A percentile compares a stretch with the other conserved stretches of the same genome.
Evolutionary conservation across 2,888 invertebrate genomes (phyloP).

Genomic region (Furcula furcula): DNA sequence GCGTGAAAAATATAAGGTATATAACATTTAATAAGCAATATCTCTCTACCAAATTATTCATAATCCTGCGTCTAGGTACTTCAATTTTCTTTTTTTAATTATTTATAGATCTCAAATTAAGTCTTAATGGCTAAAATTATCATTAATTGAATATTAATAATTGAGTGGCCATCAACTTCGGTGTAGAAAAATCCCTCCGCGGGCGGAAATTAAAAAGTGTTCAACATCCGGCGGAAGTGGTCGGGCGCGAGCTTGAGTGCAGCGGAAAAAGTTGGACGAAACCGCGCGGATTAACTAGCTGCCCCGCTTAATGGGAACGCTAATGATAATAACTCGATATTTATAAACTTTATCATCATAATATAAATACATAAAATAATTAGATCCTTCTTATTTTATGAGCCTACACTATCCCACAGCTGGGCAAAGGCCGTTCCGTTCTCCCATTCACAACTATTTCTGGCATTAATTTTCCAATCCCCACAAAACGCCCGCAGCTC

Average conservation of each 20-base stretch:
- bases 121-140: conserved; percentile 50
- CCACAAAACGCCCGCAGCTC: no score
- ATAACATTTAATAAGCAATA: no score
- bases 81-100: neutral
- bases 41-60: no score
- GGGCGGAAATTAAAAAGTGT: conserved; percentile 79
- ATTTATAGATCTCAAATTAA: conserved; percentile 35
- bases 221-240: conserved; percentile 61
- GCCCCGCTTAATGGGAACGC: conserved; percentile 28
- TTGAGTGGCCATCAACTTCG: conserved; percentile 64
- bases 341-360: conserved; percentile 10
- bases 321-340: conserved; percentile 25
- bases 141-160: conserved; percentile 80
- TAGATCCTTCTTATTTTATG: no score
- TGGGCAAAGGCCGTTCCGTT: no score
- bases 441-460: no score
- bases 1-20: no score
- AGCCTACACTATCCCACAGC: no score
- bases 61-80: no score
- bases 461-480: no score
- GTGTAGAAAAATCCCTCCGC: conserved; percentile 71
- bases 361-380: no score
- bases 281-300: conserved; percentile 53
- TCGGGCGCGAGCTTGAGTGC: conserved; percentile 59
- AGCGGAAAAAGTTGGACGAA: conserved; percentile 62